Base-by-base conservation (phyloP, 2,888 invertebrate genomes). In the Hypena proboscidalis region DNA sequence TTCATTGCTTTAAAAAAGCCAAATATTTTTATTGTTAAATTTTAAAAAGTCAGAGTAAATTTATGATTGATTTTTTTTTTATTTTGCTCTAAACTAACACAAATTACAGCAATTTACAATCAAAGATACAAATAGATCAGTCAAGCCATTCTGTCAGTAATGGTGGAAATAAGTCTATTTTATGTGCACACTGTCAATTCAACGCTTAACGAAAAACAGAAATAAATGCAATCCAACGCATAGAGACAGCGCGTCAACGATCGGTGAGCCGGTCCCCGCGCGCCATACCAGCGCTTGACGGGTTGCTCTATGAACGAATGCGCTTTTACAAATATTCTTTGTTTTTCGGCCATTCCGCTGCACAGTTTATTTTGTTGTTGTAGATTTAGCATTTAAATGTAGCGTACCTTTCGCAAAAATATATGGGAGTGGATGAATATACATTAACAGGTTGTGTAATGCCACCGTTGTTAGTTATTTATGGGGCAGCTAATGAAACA, bases 401-500 rank as follows among this genome's bases (percentile, higher is more conserved):
- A 54, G 49, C 34, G 46, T 37, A 59, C 46, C 41, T 53, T 38
- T 22, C 29, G 42, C 30, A 29, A 22, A 42, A 41, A 49, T 49
- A 37, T 54, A 59, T 40, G 46, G 30, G 36, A 33, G 46, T 30
- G 40, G 46, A 64, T 59, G 56, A 59, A 59, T 64, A 56, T 59
- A 55, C 45, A 59, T 64, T 46, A 49, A 36, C 64, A 58, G 60
- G 55, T 46, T 32, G 56, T 43, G 60, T 40, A 40, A 40, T 40
- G 40, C 25, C 33, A 10, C 27, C 40, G 26, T 40, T 15, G 27
- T 21, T 17, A 17, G 46, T 44, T 64, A 59, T 59, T 59, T 59
- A 64, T 64, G 39, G 20, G 35, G 30, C 4, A 21, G 43, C 56
- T 59, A 59, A 64, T 63, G 54, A 64, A 59, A 59, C 56, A 46